Conservation (phyloP, 1,140 invertebrate species). For the Bombus consobrinus region DNA sequence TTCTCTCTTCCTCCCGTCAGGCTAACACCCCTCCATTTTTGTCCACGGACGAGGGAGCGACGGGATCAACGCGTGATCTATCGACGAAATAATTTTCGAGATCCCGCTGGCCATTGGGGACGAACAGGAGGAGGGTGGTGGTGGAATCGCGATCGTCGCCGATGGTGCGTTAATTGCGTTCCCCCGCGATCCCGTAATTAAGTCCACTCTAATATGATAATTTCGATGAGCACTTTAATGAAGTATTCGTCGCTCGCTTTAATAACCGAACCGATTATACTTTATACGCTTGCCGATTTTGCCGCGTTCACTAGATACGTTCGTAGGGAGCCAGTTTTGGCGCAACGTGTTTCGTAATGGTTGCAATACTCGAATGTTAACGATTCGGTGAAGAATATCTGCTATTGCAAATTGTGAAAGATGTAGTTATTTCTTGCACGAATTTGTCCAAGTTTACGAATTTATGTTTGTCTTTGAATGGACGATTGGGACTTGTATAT, state of each 20-base stretch:
- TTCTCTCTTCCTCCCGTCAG: neutral
- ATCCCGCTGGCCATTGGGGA: neutral
- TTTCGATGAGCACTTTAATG: slow-evolving; percentile 49
- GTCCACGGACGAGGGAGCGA: neutral
- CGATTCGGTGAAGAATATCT: neutral
- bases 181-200: slow-evolving; percentile 28
- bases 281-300: slow-evolving; percentile 2
- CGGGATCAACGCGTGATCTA: slow-evolving; percentile 26
- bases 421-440: no score
- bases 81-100: slow-evolving; percentile 39
- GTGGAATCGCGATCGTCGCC: slow-evolving; percentile 19
- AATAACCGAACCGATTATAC: slow-evolving; percentile 44
- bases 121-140: neutral
- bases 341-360: neutral
- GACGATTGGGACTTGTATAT: no score
- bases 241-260: slow-evolving; percentile 45
- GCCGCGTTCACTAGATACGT: neutral
- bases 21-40: neutral
- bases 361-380: neutral
- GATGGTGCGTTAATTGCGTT: slow-evolving; percentile 33
- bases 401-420: neutral
- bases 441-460: no score
- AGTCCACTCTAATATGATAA: slow-evolving; percentile 48
- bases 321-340: neutral
- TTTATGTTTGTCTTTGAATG: no score